Base-by-base conservation (phyloP, 2,797 vertebrate species). In the Megalops cyprinoides region DNA sequence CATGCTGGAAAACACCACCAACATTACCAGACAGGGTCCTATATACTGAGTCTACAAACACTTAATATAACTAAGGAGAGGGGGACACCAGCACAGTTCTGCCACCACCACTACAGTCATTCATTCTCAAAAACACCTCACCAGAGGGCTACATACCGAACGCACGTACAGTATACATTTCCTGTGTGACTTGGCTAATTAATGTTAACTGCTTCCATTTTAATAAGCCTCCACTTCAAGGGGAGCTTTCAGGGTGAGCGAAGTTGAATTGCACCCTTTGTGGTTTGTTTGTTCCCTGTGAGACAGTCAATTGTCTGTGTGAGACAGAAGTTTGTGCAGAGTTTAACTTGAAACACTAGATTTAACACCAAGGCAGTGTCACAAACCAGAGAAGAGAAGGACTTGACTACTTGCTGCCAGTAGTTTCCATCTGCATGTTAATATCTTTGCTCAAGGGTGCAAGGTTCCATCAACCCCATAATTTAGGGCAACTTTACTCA, bases 191-290 rank as follows among this genome's bases (percentile, higher is more conserved):
- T 28, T 53, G 46, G 69, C 31, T 7, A 14, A 55, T 55, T 37
- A 39, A 55, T 8, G 78, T 67, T 42, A 58, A 79, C 74, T 25
- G 39, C 18, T 75, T 75, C 39, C 69, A 34, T 48, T 25, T 60
- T 62, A 5, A 74, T 28, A 4, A 56, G 74, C 74, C 39, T n/a
- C 31, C 14, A 39, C 51, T 55, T 55, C 49, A 76, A 76, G 51
- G n/a, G 74, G 34, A 76, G 28, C 15, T 62, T 46, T 80, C 71
- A 14, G 44, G 25, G 53, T 65, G 55, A 75, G 71, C 28, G 15
- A 18, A 58, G 37, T 58, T 49, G 79, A 80, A 62, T 60, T 58
- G 56, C 53, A 48, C 25, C 79, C 49, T 44, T 28, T 31, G 51
- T 15, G 37, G 34, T 71, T 60, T 55, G 62, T 18, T n/a, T 9